Evolutionary conservation across 1,140 invertebrate species (phyloP), one percentile per base, ranked within the genome.

Genomic region (Neodiprion pinetum): DNA sequence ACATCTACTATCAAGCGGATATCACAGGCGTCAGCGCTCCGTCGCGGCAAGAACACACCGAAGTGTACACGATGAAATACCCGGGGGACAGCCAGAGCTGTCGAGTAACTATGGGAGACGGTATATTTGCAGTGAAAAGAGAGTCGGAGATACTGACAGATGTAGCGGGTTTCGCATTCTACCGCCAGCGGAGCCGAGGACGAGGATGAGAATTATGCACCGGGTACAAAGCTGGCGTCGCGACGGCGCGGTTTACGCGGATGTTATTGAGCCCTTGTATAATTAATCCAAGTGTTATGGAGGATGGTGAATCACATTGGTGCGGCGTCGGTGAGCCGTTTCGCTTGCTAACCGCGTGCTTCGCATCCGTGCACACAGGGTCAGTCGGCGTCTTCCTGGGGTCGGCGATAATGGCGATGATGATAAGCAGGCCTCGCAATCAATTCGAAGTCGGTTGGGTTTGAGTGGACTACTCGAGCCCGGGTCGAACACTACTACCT

Each of bases 401-500:
- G 53, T 12, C 53, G 53, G 9, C n/a, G n/a, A 61, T 17, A 17
- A 17, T 17, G 53, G 53, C 53, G 53, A 14, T 61, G 53, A 61
- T 12, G 53, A 61, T 61, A 61, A 61, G 53, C 53, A 61, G 53
- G 53, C 53, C 53, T 61, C n/a, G 4, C 8, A 61, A 61, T 61
- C 53, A 61, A 61, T 61, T 61, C 53, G 53, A 14, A 61, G 53
- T 61, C 53, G 53, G 9, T 12, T 61, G 7, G 53, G 11, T 61
- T 61, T 17, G 53, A 61, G 53, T 61, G 53, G 53, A 9, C 53
- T 61, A 61, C 53, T 61, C 53, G 53, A 61, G 53, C 8, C 53
- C n/a, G 53, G 53, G 53, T 61, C 53, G 53, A 61, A 61, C 53
- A 61, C 53, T 61, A 61, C 53, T 61, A 61, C 53, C 53, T 61